phyloP scores from a whole-genome alignment of 2,113 vertebrate species.

The Merops nubicus region DNA sequence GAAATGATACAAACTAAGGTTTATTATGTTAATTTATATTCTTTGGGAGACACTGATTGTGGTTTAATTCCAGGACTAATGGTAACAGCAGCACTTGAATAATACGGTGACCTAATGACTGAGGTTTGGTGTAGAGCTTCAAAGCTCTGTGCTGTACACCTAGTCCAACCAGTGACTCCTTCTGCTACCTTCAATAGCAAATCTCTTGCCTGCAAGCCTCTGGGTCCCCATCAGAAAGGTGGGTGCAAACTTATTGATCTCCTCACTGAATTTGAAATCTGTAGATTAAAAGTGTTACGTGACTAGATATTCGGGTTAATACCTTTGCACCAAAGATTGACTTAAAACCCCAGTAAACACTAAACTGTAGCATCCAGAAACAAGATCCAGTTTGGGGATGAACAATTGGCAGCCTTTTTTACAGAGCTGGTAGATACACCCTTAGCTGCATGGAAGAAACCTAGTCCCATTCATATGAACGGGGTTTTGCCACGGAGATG shows the following conservation, averaged over 20 bases:
- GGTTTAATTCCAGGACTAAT: background rate
- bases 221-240: background rate
- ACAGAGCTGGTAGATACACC: background rate
- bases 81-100: background rate
- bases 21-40: background rate
- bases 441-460: background rate
- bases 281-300: background rate
- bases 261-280: background rate
- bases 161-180: background rate
- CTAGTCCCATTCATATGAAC: background rate
- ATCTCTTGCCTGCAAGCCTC: background rate
- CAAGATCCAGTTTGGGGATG: background rate
- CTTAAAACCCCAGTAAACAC: background rate
- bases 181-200: background rate
- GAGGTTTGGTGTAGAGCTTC: background rate
- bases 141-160: background rate
- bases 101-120: background rate
- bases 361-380: background rate
- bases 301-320: background rate
- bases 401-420: background rate
- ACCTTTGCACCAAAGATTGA: background rate
- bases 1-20: background rate
- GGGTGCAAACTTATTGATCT: background rate
- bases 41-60: background rate
- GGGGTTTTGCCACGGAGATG: background rate